Evolutionary conservation across 2,113 vertebrate genomes (phyloP).

Genomic region (Phalacrocorax brasilianus): DNA sequence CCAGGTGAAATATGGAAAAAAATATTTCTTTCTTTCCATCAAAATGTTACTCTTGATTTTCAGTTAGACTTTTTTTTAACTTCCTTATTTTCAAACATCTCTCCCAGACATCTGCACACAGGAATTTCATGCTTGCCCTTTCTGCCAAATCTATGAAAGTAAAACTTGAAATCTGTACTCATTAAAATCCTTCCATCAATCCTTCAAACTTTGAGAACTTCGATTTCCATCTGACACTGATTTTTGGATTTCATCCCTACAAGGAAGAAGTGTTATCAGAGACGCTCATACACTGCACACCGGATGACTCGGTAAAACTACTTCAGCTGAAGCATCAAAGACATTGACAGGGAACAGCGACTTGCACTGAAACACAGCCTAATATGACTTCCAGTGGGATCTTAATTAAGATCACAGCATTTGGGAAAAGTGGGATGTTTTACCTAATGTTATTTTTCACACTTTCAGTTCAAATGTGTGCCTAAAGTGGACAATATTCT

Average conservation of each 20-base stretch:
- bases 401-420: conserved; percentile 9
- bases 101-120: conserved; percentile 39
- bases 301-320: conserved; percentile 41
- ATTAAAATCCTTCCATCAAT: conserved; percentile 66
- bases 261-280: conserved; percentile 60
- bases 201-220: conserved; percentile 45
- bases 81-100: conserved; percentile 33
- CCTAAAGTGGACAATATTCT: neutral
- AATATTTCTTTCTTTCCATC: neutral
- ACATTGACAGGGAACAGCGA: conserved; percentile 30
- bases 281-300: conserved; percentile 28
- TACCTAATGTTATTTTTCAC: neutral
- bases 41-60: conserved; percentile 15
- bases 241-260: conserved; percentile 59
- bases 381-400: conserved; percentile 8
- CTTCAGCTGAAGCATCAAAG: conserved; percentile 45
- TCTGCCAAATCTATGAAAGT: conserved; percentile 45
- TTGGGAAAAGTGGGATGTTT: neutral
- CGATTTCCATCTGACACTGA: conserved; percentile 71
- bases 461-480: neutral
- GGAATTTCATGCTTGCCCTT: conserved; percentile 43
- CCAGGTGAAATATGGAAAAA: conserved; percentile 25
- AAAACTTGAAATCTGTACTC: conserved; percentile 51
- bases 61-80: neutral
- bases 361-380: conserved; percentile 29